A percentile compares a stretch with the other conserved stretches of the same genome.
These are phyloP conservation scores for Hypothenemus hampei DNA, from an alignment of 1,140 invertebrate species.

Conservation along the genomic window DNA sequence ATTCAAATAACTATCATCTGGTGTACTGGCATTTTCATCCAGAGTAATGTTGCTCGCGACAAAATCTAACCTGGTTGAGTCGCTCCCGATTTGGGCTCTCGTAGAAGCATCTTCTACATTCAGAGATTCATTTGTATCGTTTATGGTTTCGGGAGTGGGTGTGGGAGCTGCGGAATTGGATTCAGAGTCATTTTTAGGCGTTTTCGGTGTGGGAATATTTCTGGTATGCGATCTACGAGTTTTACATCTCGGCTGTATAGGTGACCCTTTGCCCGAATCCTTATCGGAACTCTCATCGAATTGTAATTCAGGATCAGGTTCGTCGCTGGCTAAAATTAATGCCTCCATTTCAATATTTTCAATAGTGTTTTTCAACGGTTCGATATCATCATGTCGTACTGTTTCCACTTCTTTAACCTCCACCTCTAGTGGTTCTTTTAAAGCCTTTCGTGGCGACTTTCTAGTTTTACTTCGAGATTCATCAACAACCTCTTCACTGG, in stretches of 20 bases:
- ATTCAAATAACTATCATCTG: constrained; percentile 29
- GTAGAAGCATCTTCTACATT: constrained; percentile 33
- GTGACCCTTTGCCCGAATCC: constrained; percentile 39
- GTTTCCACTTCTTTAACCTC: background rate
- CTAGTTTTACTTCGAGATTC: background rate
- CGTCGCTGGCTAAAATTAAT: constrained; percentile 36
- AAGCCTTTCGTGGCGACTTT: background rate
- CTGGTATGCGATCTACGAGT: constrained; percentile 40
- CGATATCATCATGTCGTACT: background rate
- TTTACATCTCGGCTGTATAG: constrained; percentile 35
- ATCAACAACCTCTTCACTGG: background rate
- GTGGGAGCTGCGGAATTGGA: constrained; percentile 14
- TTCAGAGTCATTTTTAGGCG: constrained; percentile 35
- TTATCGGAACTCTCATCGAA: constrained; percentile 43
- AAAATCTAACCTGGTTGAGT: constrained; percentile 33
- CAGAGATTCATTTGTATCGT: constrained; percentile 28
- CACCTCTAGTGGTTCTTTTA: background rate
- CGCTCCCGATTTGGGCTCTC: constrained; percentile 36
- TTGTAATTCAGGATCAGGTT: constrained; percentile 40
- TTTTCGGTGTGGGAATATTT: constrained; percentile 43
- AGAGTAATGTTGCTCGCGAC: constrained; percentile 23
- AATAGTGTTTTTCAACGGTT: background rate
- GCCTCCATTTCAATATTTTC: constrained; percentile 37
- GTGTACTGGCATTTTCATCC: too few species aligned
- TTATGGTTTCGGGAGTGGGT: constrained; percentile 19